These are phyloP conservation scores for Heteromormyrus szaboi DNA, from an alignment of 2,797 vertebrate genomes.

Conservation along the genomic window DNA sequence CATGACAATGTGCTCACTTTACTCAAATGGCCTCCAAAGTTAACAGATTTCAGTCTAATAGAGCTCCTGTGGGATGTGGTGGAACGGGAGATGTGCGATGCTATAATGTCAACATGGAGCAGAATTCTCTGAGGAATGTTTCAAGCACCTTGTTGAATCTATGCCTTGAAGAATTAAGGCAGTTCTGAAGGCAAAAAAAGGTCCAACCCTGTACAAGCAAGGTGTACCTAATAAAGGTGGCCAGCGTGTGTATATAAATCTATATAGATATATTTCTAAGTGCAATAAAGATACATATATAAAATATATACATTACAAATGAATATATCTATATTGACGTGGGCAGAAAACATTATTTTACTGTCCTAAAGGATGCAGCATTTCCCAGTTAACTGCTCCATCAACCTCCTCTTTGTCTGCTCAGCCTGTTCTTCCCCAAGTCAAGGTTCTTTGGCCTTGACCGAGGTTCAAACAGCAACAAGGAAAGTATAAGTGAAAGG, in stretches of 20 bases:
- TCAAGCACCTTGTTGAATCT: not conserved
- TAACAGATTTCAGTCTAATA: not conserved
- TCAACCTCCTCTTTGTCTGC: not conserved
- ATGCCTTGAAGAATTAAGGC: not conserved
- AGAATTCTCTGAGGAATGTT: not conserved
- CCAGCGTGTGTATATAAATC: not conserved
- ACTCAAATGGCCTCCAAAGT: not conserved
- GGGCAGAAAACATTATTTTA: not conserved
- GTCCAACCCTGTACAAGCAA: not conserved
- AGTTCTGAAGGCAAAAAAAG: not conserved
- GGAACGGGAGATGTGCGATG: not conserved
- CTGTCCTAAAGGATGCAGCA: not conserved
- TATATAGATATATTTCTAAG: not conserved
- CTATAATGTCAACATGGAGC: not conserved
- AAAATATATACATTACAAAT: not conserved
- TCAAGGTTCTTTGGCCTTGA: not conserved
- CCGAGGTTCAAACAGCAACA: not conserved
- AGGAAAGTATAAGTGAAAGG: slow-evolving; percentile 11
- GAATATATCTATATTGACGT: not conserved
- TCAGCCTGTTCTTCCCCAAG: not conserved
- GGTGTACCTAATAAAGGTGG: not conserved
- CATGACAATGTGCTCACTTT: not conserved
- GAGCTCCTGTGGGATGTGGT: not conserved
- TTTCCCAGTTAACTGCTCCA: not conserved
- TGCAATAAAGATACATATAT: not conserved